Evolutionary conservation across 2,113 vertebrate genomes (phyloP), one percentile per base, ranked within the genome.

Genomic region (Physeter macrocephalus): DNA sequence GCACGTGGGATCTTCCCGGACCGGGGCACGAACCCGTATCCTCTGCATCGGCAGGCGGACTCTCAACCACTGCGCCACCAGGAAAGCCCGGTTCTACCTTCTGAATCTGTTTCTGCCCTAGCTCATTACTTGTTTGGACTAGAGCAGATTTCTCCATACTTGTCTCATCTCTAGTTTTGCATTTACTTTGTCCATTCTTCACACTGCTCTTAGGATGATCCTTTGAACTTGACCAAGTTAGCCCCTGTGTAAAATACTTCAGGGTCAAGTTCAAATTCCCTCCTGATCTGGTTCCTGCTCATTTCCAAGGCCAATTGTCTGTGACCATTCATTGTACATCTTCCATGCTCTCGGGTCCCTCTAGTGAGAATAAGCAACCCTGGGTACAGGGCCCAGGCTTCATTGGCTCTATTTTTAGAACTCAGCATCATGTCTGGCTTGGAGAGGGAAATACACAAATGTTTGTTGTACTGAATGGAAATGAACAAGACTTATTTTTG

Each of bases 401-500:
- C 15, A 31, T 31, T 36, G 2, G 69, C 25, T 90, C 96, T 96
- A 80, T 97, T 96, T 88, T 90, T 94, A 84, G 97, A 62, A 59
- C 29, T 25, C 71, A 29, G 62, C 80, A 62, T 78, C 90, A 84
- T 13, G 52, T 11, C 83, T 92, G 90, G 31, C 67, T 36, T 2
- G 2, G n/a, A 95, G 54, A 88, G 31, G 41, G 43, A 69, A 52
- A 74, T 88, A 78, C 59, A 74, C 49, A 88, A 78, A 43, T 69
- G 77, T 93, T 36, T 96, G 95, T 83, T 90, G 93, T 62, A 62
- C 69, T 67, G 69, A 57, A 80, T 93, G 95, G 92, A 91, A 90
- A 94, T 93, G 93, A 90, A 14, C 21, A 83, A 90, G 90, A 52
- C 54, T 93, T 89, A 84, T 96, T 94, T 96, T 74, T 67, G 77